phyloP scores from a whole-genome alignment of 2,797 vertebrate species.

The Gobionotothen gibberifrons region DNA sequence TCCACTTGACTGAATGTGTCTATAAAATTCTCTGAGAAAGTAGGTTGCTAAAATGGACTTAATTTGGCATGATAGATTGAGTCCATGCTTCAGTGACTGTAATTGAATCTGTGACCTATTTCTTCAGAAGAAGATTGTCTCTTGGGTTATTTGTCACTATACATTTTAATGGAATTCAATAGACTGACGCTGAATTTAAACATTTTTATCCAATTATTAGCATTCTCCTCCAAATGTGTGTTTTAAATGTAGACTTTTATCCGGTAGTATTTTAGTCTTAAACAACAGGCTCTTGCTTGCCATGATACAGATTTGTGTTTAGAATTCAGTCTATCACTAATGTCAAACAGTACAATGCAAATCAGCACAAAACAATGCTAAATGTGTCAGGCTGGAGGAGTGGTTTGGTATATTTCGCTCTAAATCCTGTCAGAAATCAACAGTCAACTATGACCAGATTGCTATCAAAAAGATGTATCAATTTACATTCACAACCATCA shows the following conservation, averaged over 20 bases:
- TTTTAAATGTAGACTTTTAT: conserved; percentile 84
- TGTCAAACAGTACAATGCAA: conserved; percentile 17
- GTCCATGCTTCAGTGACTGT: conserved; percentile 99
- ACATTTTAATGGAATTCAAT: conserved; percentile 99
- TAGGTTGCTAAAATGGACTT: conserved; percentile 99
- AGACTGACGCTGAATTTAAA: conserved; percentile 93
- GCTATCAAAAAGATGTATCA: conserved; percentile 44
- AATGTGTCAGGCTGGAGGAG: conserved; percentile 11
- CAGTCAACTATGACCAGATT: conserved; percentile 51
- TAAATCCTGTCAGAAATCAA: conserved; percentile 54
- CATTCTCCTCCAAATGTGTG: conserved; percentile 88
- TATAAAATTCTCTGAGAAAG: conserved; percentile 99
- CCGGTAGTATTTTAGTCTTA: conserved; percentile 29
- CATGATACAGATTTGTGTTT: conserved; percentile 35
- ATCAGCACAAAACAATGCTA: conserved; percentile 16
- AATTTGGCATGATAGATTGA: conserved; percentile 99
- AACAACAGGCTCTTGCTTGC: conserved; percentile 28
- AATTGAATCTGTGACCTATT: conserved; percentile 99
- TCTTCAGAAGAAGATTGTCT: conserved; percentile 99
- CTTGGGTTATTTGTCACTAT: conserved; percentile 95
- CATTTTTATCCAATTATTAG: conserved; percentile 91
- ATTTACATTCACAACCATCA: conserved; percentile 29
- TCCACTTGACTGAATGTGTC: conserved; percentile 96
- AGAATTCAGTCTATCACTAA: neutral
- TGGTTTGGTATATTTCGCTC: conserved; percentile 42